Percentiles rank a stretch among this genome's conserved stretches.
These are phyloP conservation scores for Nephrotoma guestfalica DNA, from an alignment of 2,888 invertebrate genomes.

Conservation along the genomic window DNA sequence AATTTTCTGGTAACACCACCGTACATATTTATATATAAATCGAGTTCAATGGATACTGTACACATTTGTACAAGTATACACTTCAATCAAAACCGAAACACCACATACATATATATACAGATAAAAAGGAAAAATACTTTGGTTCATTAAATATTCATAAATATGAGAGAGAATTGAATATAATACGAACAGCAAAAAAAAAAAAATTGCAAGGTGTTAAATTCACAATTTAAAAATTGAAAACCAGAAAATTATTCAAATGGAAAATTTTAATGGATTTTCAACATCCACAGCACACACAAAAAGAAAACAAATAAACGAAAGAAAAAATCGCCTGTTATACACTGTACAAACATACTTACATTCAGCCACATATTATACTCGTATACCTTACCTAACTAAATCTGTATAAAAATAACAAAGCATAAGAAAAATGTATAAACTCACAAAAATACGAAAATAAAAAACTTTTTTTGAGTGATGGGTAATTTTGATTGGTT, in stretches of 20 bases:
- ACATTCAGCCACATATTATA: background rate
- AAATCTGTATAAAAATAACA: background rate
- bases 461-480: background rate
- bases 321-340: background rate
- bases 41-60: background rate
- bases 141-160: background rate
- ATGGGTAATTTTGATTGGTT: conserved; percentile 2
- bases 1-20: background rate
- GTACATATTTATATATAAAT: background rate
- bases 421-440: background rate
- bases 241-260: background rate
- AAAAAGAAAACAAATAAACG: background rate
- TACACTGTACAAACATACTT: background rate
- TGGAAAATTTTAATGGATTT: background rate
- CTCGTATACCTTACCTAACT: background rate
- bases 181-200: background rate
- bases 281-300: background rate
- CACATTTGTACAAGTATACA: background rate
- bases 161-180: background rate
- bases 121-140: background rate
- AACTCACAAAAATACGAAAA: background rate
- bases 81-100: background rate
- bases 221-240: background rate
- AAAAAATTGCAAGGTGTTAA: background rate
- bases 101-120: no score